phyloP scores from a whole-genome alignment of 2,113 vertebrate genomes.

The Alethe castanea region DNA sequence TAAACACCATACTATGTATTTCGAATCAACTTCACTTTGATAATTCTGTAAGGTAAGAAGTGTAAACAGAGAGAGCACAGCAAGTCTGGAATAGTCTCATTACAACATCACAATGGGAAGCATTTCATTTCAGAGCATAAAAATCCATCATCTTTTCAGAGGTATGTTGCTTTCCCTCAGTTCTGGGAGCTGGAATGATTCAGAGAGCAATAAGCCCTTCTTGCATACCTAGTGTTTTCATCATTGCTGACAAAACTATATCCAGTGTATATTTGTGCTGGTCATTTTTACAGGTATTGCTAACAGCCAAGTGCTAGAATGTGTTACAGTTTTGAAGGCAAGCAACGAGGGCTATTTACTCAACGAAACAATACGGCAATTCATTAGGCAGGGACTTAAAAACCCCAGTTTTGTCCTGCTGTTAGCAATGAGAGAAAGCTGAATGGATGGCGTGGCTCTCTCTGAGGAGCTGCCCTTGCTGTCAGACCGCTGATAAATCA shows the following conservation, averaged over 20 bases:
- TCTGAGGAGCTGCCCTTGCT: not conserved
- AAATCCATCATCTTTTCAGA: not conserved
- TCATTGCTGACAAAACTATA: slow-evolving; percentile 22
- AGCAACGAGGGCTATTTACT: not conserved
- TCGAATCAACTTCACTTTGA: not conserved
- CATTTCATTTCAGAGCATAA: not conserved
- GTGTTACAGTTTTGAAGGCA: not conserved
- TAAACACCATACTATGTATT: not conserved
- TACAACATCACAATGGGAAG: slow-evolving; percentile 2
- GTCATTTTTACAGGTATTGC: not conserved
- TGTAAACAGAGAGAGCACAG: slow-evolving; percentile 11
- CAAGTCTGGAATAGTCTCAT: not conserved
- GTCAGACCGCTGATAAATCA: slow-evolving; percentile 89
- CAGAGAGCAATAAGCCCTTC: not conserved
- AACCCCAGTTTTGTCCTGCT: not conserved
- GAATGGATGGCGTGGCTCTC: not conserved
- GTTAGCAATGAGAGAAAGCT: not conserved
- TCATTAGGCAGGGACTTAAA: not conserved
- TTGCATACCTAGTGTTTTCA: not conserved
- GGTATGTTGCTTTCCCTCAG: not conserved
- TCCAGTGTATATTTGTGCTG: slow-evolving; percentile 52
- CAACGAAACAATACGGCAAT: not conserved
- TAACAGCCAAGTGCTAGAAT: not conserved
- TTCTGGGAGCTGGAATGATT: not conserved
- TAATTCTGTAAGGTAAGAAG: slow-evolving; percentile 22